Conservation (phyloP, 2,888 invertebrate genomes). For the Orthosia gracilis region DNA sequence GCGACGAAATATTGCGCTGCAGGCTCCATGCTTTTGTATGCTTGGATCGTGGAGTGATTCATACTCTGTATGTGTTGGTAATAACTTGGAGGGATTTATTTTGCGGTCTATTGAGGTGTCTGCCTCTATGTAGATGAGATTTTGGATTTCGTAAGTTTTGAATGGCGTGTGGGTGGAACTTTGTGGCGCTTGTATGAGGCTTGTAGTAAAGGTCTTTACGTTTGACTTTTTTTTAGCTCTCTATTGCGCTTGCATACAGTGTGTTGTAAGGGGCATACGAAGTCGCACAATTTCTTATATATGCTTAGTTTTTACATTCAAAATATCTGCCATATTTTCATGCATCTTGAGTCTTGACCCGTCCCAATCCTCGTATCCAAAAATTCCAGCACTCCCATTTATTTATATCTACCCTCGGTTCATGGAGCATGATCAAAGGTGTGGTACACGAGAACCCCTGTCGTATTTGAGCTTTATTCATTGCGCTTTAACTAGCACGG, state of each 20-base stretch:
- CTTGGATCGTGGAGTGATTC: conserved; percentile 65
- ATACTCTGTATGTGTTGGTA: conserved; percentile 55
- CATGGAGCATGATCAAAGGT: conserved; percentile 63
- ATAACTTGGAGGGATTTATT: conserved; percentile 66
- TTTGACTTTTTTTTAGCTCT: conserved; percentile 21
- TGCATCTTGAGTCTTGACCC: not conserved
- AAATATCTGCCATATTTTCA: not conserved
- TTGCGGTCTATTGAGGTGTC: conserved; percentile 67
- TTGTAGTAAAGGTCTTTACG: conserved; percentile 8
- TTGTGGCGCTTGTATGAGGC: conserved; percentile 23
- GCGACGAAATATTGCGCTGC: conserved; percentile 74
- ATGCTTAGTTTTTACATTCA: not conserved
- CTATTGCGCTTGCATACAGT: not conserved
- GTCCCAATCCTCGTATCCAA: conserved; percentile 10
- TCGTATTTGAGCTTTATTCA: conserved; percentile 57
- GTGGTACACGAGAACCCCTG: conserved; percentile 37
- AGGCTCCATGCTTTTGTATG: conserved; percentile 67
- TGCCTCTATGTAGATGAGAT: conserved; percentile 41
- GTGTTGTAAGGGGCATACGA: not conserved
- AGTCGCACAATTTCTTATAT: not conserved
- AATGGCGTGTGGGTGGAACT: conserved; percentile 28
- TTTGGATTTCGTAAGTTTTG: conserved; percentile 46
- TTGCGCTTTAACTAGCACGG: conserved; percentile 54
- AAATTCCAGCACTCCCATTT: conserved; percentile 44
- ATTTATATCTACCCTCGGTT: conserved; percentile 51